Percentiles rank a stretch among this genome's conserved stretches.
These are phyloP conservation scores for Phorcus lineatus DNA, from an alignment of 2,888 invertebrate genomes.

Conservation along the genomic window DNA sequence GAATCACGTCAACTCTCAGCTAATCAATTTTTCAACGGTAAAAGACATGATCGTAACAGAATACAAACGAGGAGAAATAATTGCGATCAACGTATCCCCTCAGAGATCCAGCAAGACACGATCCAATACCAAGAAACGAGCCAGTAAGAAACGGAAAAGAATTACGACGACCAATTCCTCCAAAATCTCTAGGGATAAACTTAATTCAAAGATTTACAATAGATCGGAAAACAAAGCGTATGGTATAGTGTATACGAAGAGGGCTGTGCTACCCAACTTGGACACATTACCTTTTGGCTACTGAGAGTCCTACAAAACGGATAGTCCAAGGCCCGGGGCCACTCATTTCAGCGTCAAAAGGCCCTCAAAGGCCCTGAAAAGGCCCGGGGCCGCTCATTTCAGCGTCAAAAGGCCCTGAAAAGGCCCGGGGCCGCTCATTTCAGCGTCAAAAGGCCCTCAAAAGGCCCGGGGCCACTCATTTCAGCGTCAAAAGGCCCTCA, in stretches of 20 bases:
- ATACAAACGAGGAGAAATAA: not conserved
- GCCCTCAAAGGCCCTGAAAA: not conserved
- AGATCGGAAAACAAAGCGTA: constrained; percentile 75
- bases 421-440: constrained; percentile 20
- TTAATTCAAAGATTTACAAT: constrained; percentile 82
- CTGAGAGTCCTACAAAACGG: constrained; percentile 25
- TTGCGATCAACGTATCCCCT: too few species aligned
- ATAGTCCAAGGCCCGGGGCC: not conserved
- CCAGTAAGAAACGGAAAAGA: not conserved
- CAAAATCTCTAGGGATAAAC: constrained; percentile 78
- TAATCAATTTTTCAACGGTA: constrained; percentile 44
- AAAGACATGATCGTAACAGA: constrained; percentile 5
- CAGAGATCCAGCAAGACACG: too few species aligned
- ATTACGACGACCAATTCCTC: constrained; percentile 33
- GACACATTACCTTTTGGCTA: constrained; percentile 45
- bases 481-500: not conserved
- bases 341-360: not conserved
- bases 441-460: constrained; percentile 28
- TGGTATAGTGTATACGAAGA: constrained; percentile 43
- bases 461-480: not conserved
- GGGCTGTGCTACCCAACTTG: constrained; percentile 31
- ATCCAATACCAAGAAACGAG: too few species aligned
- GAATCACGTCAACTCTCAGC: constrained; percentile 39
- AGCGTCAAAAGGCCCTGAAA: not conserved
- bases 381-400: not conserved